phyloP scores from a whole-genome alignment of 2,797 vertebrate genomes.

The Loriculus beryllinus region DNA sequence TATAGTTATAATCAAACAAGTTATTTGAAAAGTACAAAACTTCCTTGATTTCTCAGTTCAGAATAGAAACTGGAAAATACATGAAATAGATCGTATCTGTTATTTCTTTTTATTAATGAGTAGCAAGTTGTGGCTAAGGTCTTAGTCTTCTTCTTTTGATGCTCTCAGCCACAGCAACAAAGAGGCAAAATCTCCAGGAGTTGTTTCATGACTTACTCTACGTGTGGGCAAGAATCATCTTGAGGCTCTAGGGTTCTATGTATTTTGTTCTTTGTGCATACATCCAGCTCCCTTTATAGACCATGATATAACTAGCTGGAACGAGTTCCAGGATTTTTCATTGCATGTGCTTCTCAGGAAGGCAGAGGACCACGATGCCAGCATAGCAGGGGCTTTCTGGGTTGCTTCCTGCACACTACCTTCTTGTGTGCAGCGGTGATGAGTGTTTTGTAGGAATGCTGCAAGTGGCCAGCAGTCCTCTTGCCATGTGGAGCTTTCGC shows the following conservation, averaged over 20 bases:
- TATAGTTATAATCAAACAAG: neutral
- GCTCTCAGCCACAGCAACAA: neutral
- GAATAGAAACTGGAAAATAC: neutral
- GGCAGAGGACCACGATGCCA: fast-evolving
- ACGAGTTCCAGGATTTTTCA: neutral
- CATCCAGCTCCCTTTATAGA: neutral
- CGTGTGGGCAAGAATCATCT: neutral
- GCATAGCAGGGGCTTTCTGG: fast-evolving
- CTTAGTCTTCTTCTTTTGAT: neutral
- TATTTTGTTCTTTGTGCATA: neutral
- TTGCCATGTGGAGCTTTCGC: fast-evolving
- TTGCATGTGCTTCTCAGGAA: neutral
- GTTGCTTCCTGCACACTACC: neutral
- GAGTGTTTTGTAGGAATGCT: neutral
- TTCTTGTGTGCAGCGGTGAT: neutral
- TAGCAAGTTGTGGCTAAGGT: neutral
- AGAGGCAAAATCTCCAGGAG: neutral
- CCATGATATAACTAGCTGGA: neutral
- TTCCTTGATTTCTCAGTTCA: neutral
- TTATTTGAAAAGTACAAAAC: neutral
- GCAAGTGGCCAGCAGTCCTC: neutral
- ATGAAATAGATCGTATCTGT: neutral
- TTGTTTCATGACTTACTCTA: neutral
- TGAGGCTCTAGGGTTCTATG: neutral
- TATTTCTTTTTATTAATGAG: conserved; percentile 35